Evolutionary conservation across 2,888 invertebrate species (phyloP).

Genomic region (Netelia virgata): DNA sequence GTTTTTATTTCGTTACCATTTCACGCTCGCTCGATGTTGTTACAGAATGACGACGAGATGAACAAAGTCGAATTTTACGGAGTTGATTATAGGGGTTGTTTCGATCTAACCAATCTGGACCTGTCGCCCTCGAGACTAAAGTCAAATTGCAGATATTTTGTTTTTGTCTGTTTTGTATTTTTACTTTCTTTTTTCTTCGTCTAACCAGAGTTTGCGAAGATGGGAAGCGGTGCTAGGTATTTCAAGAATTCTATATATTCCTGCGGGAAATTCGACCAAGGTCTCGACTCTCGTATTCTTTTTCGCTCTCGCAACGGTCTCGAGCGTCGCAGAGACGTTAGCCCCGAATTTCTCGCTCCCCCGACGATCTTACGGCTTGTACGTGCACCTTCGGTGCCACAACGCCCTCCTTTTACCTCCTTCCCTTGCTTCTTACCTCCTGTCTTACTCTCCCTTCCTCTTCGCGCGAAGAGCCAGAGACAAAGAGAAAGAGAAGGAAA

Average conservation of each 20-base stretch:
- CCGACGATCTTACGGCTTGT: slow-evolving; percentile 63
- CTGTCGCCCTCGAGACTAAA: slow-evolving; percentile 9
- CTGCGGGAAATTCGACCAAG: slow-evolving; percentile 74
- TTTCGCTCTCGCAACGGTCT: slow-evolving; percentile 24
- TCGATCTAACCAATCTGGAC: slow-evolving; percentile 8
- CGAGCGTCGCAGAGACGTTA: slow-evolving; percentile 41
- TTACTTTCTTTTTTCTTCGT: slow-evolving; percentile 8
- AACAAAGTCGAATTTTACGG: background rate
- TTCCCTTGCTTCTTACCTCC: background rate
- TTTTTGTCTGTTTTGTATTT: too few relatives aligned
- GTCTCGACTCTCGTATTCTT: slow-evolving; percentile 4
- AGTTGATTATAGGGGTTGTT: background rate
- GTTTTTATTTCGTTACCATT: background rate
- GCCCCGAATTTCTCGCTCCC: slow-evolving; percentile 70
- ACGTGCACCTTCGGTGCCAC: slow-evolving; percentile 21
- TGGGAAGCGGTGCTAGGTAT: slow-evolving; percentile 43
- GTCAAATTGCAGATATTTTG: background rate
- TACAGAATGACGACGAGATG: background rate
- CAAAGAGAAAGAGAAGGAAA: background rate
- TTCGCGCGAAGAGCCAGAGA: background rate
- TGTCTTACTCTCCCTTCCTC: slow-evolving; percentile 16
- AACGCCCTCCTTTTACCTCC: background rate
- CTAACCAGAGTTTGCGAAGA: slow-evolving; percentile 29
- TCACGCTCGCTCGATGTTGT: background rate
- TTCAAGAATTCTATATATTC: slow-evolving; percentile 73